Evolutionary conservation across 1,140 invertebrate genomes (phyloP).

Genomic region (Lepidurus packardi): DNA sequence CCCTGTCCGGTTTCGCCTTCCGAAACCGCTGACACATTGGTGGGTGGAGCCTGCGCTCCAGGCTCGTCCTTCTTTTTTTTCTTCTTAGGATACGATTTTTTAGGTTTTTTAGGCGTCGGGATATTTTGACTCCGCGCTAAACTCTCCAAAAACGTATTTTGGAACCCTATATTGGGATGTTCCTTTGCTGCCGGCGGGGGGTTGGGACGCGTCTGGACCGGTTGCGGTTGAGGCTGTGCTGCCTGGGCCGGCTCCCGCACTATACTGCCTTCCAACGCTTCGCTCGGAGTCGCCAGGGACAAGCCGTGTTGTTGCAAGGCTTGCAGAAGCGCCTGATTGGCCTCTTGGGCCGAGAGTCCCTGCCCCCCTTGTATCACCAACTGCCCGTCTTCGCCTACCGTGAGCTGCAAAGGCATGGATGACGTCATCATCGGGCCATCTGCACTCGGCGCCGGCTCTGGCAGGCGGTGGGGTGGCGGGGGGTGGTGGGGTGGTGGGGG

Average conservation of each 20-base stretch:
- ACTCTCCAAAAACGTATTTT: conserved; percentile 31
- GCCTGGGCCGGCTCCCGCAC: neutral
- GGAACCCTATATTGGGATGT: conserved; percentile 26
- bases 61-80: conserved; percentile 26
- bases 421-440: neutral
- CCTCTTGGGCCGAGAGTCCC: neutral
- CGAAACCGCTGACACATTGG: neutral
- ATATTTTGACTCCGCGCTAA: conserved; percentile 32
- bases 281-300: neutral
- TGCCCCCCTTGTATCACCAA: neutral
- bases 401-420: neutral
- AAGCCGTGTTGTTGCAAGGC: neutral
- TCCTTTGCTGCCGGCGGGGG: neutral
- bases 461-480: neutral
- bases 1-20: neutral
- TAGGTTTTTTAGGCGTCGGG: conserved; percentile 26
- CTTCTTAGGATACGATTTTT: neutral
- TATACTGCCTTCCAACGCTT: neutral
- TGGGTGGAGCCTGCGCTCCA: neutral
- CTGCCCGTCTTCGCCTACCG: conserved; percentile 2
- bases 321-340: neutral
- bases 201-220: neutral
- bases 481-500: conserved; percentile 9
- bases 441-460: neutral
- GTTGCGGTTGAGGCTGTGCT: neutral